phyloP scores from a whole-genome alignment of 2,888 invertebrate species.

The Pilophorus perplexus region DNA sequence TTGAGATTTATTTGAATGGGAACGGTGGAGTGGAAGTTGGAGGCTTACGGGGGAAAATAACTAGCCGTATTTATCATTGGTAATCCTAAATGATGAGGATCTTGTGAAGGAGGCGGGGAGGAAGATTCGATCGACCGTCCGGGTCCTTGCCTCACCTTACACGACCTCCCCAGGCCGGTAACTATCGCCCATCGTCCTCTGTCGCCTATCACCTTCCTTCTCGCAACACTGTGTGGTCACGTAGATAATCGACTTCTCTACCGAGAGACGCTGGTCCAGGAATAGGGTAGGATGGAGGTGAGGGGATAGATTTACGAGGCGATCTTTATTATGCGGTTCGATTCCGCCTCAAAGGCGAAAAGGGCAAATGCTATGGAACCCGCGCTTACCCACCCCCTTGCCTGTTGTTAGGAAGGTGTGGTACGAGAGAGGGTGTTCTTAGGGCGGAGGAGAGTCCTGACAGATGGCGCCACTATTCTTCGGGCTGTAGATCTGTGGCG shows the following conservation, averaged over 20 bases:
- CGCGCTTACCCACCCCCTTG: conserved; percentile 16
- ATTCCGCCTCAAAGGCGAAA: conserved; percentile 11
- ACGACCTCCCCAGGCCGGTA: too few species aligned
- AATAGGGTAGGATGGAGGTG: too few species aligned
- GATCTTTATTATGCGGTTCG: conserved; percentile 29
- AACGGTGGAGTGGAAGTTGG: neutral
- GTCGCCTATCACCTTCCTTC: neutral
- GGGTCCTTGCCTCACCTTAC: too few species aligned
- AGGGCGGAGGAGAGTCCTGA: conserved; percentile 11
- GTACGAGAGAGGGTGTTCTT: too few species aligned
- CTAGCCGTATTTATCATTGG: conserved; percentile 17
- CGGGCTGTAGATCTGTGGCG: neutral
- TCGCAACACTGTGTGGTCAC: neutral
- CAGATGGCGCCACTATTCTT: conserved; percentile 11
- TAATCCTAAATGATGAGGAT: conserved; percentile 27
- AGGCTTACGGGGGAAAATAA: conserved; percentile 18
- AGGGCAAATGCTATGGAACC: conserved; percentile 13
- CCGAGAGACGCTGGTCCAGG: conserved; percentile 6
- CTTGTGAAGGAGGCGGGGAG: neutral
- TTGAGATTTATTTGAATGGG: conserved; percentile 16
- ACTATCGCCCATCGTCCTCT: too few species aligned
- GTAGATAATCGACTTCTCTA: conserved; percentile 21
- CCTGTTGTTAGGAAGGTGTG: too few species aligned
- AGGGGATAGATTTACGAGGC: conserved; percentile 30
- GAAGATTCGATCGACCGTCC: conserved; percentile 15